Evolutionary conservation across 2,113 vertebrate species (phyloP).

Genomic region (Python bivittatus): DNA sequence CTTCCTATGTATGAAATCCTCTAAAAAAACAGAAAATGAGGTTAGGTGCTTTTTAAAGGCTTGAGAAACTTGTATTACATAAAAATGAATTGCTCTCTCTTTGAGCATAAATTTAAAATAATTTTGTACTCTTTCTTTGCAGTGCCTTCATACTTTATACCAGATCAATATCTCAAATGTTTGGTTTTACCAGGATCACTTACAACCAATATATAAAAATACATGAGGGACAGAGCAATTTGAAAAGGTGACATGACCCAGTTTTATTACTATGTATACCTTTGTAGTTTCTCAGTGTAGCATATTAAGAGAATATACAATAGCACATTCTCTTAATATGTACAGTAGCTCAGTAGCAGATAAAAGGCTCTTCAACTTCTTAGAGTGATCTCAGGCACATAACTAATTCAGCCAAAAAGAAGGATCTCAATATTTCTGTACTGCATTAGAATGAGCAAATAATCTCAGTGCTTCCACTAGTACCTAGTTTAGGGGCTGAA

Average conservation of each 20-base stretch:
- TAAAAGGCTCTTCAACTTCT: background rate
- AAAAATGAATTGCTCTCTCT: background rate
- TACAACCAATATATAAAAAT: background rate
- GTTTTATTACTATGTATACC: background rate
- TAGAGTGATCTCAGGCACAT: background rate
- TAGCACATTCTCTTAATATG: background rate
- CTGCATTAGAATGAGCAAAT: too few relatives aligned
- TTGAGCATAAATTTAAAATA: background rate
- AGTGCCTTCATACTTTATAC: background rate
- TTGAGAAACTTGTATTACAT: background rate
- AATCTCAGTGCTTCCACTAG: too few relatives aligned
- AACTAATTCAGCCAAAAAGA: background rate
- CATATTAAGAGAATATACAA: background rate
- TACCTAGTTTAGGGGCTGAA: too few relatives aligned
- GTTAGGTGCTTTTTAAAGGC: background rate
- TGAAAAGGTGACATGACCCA: background rate
- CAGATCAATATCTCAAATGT: background rate
- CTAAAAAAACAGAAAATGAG: background rate
- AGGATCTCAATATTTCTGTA: background rate
- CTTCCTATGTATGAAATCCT: background rate
- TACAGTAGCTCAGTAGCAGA: too few relatives aligned
- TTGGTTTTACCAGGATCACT: background rate
- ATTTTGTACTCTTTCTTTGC: background rate
- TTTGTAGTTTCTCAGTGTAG: too few relatives aligned
- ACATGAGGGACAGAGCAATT: too few relatives aligned